Evolutionary conservation across 2,888 invertebrate species (phyloP).

Genomic region (Phragmatobia fuliginosa): DNA sequence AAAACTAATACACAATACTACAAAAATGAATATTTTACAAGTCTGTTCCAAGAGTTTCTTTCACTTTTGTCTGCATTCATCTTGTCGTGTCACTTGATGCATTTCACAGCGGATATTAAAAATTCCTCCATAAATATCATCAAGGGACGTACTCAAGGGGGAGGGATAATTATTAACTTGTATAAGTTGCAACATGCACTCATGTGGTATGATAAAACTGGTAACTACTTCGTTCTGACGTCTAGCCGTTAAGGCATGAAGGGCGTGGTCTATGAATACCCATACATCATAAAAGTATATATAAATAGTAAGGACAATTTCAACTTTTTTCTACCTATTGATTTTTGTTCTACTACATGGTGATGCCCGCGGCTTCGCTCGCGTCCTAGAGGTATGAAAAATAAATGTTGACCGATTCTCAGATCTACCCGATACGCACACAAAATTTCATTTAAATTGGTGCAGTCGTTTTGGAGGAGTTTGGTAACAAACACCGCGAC

Average conservation of each 20-base stretch:
- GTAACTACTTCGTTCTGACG: constrained; percentile 39
- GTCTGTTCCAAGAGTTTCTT: too few relatives aligned
- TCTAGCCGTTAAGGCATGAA: constrained; percentile 38
- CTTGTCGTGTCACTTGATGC: neutral
- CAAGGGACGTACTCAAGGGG: constrained; percentile 20
- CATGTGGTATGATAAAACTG: constrained; percentile 48
- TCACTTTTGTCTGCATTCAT: neutral
- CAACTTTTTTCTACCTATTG: constrained; percentile 16
- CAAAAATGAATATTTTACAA: neutral
- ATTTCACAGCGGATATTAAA: constrained; percentile 24
- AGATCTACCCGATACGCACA: too few relatives aligned
- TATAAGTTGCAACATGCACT: constrained; percentile 33
- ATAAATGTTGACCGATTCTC: too few relatives aligned
- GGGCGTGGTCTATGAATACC: constrained; percentile 33
- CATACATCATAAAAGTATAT: constrained; percentile 37
- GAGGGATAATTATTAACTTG: constrained; percentile 46
- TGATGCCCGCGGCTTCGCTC: too few relatives aligned
- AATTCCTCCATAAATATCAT: constrained; percentile 31
- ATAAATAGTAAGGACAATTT: constrained; percentile 36
- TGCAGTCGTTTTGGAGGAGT: too few relatives aligned
- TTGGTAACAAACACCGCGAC: too few relatives aligned
- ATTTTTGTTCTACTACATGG: neutral
- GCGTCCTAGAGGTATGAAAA: too few relatives aligned
- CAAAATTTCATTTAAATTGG: too few relatives aligned
- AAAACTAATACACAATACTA: too few relatives aligned